These are phyloP conservation scores for Hylaea fasciaria DNA, from an alignment of 2,888 invertebrate genomes.

Conservation along the genomic window DNA sequence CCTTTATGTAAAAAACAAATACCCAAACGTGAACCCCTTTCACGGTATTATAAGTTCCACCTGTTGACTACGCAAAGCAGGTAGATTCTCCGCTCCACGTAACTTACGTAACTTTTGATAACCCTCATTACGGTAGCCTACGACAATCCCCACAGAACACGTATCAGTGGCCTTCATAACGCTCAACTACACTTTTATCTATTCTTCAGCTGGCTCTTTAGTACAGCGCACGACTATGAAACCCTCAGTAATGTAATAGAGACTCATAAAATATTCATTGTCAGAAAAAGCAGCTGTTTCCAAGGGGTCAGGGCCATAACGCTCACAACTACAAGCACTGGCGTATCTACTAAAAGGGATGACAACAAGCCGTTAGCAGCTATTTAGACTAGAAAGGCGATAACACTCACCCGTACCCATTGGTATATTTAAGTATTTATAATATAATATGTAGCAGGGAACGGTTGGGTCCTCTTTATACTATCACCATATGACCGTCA, in stretches of 20 bases:
- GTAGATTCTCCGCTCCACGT: too few species aligned
- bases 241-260: constrained; percentile 36
- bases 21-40: too few species aligned
- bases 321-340: constrained; percentile 2
- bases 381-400: constrained; percentile 10
- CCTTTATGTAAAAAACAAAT: too few species aligned
- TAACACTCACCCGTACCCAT: not conserved
- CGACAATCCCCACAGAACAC: not conserved
- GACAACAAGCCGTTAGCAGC: constrained; percentile 10
- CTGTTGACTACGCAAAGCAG: too few species aligned
- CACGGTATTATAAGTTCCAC: too few species aligned
- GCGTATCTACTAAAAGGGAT: constrained; percentile 3
- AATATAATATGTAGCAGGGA: not conserved
- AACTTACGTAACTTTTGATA: too few species aligned
- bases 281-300: constrained; percentile 45
- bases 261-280: constrained; percentile 55
- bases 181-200: constrained; percentile 18
- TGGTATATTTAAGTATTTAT: not conserved
- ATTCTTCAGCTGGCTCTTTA: constrained; percentile 20
- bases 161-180: constrained; percentile 7
- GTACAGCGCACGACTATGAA: constrained; percentile 25
- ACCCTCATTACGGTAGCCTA: not conserved
- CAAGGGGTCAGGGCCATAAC: constrained; percentile 42
- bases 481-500: not conserved
- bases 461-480: constrained; percentile 1